These are phyloP conservation scores for Gouania willdenowi DNA, from an alignment of 2,797 vertebrate genomes.

Conservation along the genomic window DNA sequence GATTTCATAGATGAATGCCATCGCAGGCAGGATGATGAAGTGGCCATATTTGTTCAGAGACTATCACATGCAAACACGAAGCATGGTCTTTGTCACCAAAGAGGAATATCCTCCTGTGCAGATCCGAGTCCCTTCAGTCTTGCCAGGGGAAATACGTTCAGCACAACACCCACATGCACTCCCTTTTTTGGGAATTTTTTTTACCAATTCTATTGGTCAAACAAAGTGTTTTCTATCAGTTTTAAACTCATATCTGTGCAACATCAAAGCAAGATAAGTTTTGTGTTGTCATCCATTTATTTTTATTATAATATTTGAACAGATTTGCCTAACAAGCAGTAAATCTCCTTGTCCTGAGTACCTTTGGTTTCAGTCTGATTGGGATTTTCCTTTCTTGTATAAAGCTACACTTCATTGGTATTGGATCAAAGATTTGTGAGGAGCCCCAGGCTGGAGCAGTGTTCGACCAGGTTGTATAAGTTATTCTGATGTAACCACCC, in stretches of 20 bases:
- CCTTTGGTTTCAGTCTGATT: constrained; percentile 39
- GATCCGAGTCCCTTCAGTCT: constrained; percentile 19
- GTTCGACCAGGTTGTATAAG: constrained; percentile 52
- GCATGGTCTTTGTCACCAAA: constrained; percentile 73
- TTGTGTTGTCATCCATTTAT: too few species aligned
- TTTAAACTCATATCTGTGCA: too few species aligned
- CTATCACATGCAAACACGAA: constrained; percentile 86
- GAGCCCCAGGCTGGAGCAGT: constrained; percentile 40
- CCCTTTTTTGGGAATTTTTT: too few species aligned
- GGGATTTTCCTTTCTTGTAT: constrained; percentile 60
- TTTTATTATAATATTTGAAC: not conserved
- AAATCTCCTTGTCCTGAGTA: constrained; percentile 49
- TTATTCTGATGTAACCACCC: constrained; percentile 36
- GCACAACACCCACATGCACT: not conserved
- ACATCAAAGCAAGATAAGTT: too few species aligned
- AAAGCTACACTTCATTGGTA: constrained; percentile 57
- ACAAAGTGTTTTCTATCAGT: too few species aligned
- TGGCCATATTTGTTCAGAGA: constrained; percentile 78
- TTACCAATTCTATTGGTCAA: too few species aligned
- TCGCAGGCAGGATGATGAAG: constrained; percentile 94
- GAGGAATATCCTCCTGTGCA: constrained; percentile 60
- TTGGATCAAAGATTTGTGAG: constrained; percentile 68
- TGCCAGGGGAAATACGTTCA: constrained; percentile 19
- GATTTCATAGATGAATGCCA: constrained; percentile 95
- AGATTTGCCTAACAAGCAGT: constrained; percentile 56